A percentile compares a stretch with the other conserved stretches of the same genome.
These are phyloP conservation scores for Mugil cephalus DNA, from an alignment of 2,113 vertebrate species.

Conservation along the genomic window DNA sequence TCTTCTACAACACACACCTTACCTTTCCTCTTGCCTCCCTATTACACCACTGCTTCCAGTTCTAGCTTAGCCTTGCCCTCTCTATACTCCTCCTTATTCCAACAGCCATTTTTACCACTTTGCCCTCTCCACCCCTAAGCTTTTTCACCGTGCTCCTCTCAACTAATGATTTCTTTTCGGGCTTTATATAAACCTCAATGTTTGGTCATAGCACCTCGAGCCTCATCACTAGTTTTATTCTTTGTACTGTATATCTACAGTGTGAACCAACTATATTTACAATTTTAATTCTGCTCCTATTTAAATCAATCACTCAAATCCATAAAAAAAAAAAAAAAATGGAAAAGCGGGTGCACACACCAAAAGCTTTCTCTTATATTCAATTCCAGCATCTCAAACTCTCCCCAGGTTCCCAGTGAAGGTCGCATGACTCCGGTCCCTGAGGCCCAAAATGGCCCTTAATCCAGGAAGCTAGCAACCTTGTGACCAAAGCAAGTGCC, in stretches of 20 bases:
- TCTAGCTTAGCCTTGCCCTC: slow-evolving; percentile 41
- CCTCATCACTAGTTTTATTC: not conserved
- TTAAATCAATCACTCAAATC: not conserved
- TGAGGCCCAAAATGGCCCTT: slow-evolving; percentile 41
- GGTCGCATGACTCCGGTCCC: slow-evolving; percentile 41
- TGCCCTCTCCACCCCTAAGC: slow-evolving; percentile 31
- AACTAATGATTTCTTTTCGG: slow-evolving; percentile 40
- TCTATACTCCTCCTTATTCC: not conserved
- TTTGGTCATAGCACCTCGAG: slow-evolving; percentile 32
- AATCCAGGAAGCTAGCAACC: slow-evolving; percentile 30
- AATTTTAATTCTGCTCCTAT: not conserved
- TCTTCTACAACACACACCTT: slow-evolving; percentile 19
- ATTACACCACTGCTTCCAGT: slow-evolving; percentile 30
- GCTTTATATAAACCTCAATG: slow-evolving; percentile 5
- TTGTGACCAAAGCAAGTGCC: slow-evolving; percentile 14
- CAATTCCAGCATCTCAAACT: slow-evolving; percentile 28
- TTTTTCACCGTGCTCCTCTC: slow-evolving; percentile 19
- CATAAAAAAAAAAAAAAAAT: not conserved
- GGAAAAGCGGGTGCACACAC: not conserved
- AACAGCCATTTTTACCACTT: slow-evolving; percentile 5
- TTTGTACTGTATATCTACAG: too few species aligned
- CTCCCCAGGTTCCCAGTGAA: slow-evolving; percentile 19
- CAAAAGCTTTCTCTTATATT: slow-evolving; percentile 7
- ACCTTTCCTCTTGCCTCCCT: slow-evolving; percentile 12
- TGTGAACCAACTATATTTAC: too few species aligned